phyloP scores from a whole-genome alignment of 2,888 invertebrate species.

The Clostera curtula region DNA sequence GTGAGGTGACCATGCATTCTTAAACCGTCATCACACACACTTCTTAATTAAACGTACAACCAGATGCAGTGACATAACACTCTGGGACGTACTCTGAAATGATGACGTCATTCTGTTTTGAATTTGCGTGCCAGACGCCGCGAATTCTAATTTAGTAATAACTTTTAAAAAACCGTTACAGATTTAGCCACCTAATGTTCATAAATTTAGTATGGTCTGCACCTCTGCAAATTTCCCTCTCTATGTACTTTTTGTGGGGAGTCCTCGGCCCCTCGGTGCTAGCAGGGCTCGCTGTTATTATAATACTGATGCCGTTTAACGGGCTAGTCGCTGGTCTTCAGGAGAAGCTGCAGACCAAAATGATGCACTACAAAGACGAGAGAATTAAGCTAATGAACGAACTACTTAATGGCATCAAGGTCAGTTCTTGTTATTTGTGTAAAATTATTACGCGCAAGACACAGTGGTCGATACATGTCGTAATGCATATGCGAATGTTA shows the following conservation, averaged over 20 bases:
- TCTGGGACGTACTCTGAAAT: no score
- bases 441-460: no score
- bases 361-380: conserved; percentile 92
- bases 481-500: no score
- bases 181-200: conserved; percentile 84
- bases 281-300: conserved; percentile 91
- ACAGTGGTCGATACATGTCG: no score
- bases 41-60: no score
- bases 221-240: conserved; percentile 85
- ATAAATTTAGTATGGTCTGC: conserved; percentile 89
- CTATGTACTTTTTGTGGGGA: conserved; percentile 85
- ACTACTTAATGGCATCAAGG: conserved; percentile 89
- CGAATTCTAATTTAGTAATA: not conserved
- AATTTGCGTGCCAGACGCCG: no score
- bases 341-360: conserved; percentile 81
- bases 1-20: no score
- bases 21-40: no score
- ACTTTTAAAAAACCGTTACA: conserved; percentile 13
- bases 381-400: conserved; percentile 91
- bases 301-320: conserved; percentile 89
- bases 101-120: no score
- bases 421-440: conserved; percentile 20
- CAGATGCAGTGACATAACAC: no score
- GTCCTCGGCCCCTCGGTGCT: conserved; percentile 85
- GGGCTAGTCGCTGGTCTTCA: conserved; percentile 83